Evolutionary conservation across 2,888 invertebrate species (phyloP).

Genomic region (Smittia aterrima): DNA sequence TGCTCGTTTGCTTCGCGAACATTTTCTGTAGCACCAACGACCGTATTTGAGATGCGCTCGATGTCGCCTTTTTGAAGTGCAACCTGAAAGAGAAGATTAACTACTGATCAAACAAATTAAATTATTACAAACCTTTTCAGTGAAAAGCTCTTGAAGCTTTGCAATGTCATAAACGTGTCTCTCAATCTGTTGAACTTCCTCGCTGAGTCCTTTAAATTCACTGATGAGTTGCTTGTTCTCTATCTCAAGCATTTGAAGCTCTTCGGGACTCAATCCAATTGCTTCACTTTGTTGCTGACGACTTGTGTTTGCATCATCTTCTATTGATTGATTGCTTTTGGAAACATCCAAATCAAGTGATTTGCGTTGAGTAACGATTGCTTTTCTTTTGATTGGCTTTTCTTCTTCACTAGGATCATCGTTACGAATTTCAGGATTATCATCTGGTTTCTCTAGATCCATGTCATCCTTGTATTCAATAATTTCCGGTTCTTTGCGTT

Average conservation of each 20-base stretch:
- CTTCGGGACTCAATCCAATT: conserved; percentile 74
- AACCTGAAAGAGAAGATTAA: conserved; percentile 56
- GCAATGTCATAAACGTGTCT: conserved; percentile 94
- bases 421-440: conserved; percentile 43
- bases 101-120: background rate
- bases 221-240: conserved; percentile 87
- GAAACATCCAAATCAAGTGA: conserved; percentile 43
- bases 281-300: conserved; percentile 55
- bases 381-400: conserved; percentile 31
- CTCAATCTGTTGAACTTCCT: conserved; percentile 87
- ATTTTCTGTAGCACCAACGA: conserved; percentile 91
- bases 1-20: conserved; percentile 96
- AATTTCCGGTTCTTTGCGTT: background rate
- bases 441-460: conserved; percentile 32
- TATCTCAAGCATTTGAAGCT: conserved; percentile 87
- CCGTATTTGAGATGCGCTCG: conserved; percentile 82
- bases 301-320: conserved; percentile 37
- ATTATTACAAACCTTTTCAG: conserved; percentile 70
- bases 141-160: conserved; percentile 91
- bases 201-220: conserved; percentile 82
- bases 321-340: conserved; percentile 49
- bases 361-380: conserved; percentile 47
- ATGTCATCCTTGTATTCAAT: conserved; percentile 36
- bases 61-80: conserved; percentile 92
- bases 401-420: conserved; percentile 34